Conservation (phyloP, 2,888 invertebrate species). For the Steinernema hermaphroditum region DNA sequence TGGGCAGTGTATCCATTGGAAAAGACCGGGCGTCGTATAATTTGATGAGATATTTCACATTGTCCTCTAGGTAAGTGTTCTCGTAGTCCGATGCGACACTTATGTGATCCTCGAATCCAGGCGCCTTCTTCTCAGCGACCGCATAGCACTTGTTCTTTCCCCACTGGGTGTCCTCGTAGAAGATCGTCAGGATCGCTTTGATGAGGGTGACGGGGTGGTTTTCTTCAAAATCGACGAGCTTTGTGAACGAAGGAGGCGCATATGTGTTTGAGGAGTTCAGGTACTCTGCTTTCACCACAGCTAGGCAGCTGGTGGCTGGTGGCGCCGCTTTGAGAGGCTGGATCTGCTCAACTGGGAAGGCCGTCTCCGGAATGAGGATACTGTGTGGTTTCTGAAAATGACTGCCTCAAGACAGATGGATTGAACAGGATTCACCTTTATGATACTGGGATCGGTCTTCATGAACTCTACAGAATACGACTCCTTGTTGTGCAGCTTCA, state of each 20-base stretch:
- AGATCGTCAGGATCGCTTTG: background rate
- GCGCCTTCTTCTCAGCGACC: background rate
- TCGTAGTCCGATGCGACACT: background rate
- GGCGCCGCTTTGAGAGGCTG: background rate
- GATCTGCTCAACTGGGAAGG: background rate
- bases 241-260: background rate
- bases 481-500: background rate
- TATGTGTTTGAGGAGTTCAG: background rate
- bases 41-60: background rate
- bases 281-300: background rate
- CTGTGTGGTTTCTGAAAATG: background rate
- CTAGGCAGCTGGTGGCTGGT: background rate
- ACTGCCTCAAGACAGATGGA: background rate
- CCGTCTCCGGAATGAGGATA: background rate
- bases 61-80: background rate
- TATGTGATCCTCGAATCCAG: background rate
- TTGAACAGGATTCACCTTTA: constrained; percentile 31
- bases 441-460: constrained; percentile 32
- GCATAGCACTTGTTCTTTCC: background rate
- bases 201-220: background rate
- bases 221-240: background rate
- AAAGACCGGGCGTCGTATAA: background rate
- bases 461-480: constrained; percentile 30
- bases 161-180: constrained; percentile 4
- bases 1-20: background rate